Evolutionary conservation across 2,113 vertebrate genomes (phyloP).

Genomic region (Axis porcinus): DNA sequence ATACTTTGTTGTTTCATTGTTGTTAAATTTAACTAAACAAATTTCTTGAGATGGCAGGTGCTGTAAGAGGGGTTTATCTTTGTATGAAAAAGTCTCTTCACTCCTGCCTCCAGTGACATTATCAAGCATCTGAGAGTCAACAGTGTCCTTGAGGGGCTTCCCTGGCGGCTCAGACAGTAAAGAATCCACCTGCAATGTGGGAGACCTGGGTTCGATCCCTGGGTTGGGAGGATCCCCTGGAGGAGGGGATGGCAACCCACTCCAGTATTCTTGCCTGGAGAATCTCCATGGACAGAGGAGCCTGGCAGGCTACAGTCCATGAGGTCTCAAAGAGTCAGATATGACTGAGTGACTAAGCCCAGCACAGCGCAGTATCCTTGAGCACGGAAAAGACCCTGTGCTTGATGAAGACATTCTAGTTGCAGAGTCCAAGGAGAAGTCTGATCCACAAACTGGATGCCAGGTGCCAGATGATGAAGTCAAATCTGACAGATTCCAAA

Average conservation of each 20-base stretch:
- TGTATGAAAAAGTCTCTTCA: conserved; percentile 79
- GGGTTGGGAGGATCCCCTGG: too few species aligned
- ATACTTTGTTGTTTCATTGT: conserved; percentile 76
- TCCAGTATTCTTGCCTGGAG: too few species aligned
- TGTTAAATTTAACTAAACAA: conserved; percentile 88
- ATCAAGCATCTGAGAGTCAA: background rate
- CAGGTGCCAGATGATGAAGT: background rate
- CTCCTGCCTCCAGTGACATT: background rate
- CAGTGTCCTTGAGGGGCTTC: too few species aligned
- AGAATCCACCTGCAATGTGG: too few species aligned
- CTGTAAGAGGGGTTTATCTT: conserved; percentile 87
- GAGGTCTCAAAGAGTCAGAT: too few species aligned
- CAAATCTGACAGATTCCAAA: background rate
- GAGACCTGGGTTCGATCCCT: too few species aligned
- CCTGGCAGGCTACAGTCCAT: too few species aligned
- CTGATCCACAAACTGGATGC: background rate
- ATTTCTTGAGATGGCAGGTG: conserved; percentile 90
- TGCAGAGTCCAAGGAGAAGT: background rate
- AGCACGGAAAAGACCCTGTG: background rate
- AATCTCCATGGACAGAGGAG: too few species aligned
- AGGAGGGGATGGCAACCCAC: too few species aligned
- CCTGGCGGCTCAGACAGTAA: too few species aligned
- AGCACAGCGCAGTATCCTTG: background rate
- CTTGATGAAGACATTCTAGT: background rate
- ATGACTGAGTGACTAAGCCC: too few species aligned